Percentiles rank a stretch among this genome's conserved stretches.
These are phyloP conservation scores for Cabera pusaria DNA, from an alignment of 2,888 invertebrate species.

Conservation along the genomic window DNA sequence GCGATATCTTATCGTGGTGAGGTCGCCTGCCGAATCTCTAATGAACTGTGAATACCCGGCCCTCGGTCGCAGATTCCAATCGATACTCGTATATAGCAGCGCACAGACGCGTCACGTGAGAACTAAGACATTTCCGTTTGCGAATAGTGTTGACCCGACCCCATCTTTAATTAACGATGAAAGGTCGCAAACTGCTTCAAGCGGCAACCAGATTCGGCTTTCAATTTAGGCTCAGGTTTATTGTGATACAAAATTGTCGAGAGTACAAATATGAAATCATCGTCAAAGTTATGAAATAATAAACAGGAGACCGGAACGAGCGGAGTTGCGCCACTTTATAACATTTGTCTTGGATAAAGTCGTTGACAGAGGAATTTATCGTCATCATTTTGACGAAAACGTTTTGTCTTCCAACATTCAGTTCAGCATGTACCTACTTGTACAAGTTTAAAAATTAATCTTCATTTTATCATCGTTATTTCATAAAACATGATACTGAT, in stretches of 20 bases:
- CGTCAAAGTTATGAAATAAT: slow-evolving; percentile 28
- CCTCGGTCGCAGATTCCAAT: slow-evolving; percentile 42
- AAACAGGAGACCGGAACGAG: slow-evolving; percentile 29
- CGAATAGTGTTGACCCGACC: slow-evolving; percentile 16
- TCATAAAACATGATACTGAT: slow-evolving; percentile 59
- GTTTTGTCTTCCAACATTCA: slow-evolving; percentile 39
- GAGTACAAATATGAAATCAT: slow-evolving; percentile 19
- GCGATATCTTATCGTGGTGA: slow-evolving; percentile 46
- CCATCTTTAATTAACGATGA: slow-evolving; percentile 22
- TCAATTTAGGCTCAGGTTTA: slow-evolving; percentile 22
- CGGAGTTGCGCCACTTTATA: slow-evolving; percentile 38
- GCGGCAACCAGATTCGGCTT: slow-evolving; percentile 16
- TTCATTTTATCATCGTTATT: slow-evolving; percentile 57
- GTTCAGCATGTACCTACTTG: no score
- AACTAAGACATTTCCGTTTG: slow-evolving; percentile 13
- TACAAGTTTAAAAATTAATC: no score
- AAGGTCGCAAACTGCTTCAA: slow-evolving; percentile 17
- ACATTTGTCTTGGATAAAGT: slow-evolving; percentile 42
- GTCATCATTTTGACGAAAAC: slow-evolving; percentile 47
- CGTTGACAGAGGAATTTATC: slow-evolving; percentile 48
- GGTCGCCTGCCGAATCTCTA: slow-evolving; percentile 51
- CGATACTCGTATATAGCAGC: slow-evolving; percentile 41
- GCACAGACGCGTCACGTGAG: slow-evolving; percentile 23
- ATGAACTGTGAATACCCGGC: slow-evolving; percentile 53
- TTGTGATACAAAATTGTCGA: slow-evolving; percentile 17